Base-by-base conservation (phyloP, 2,797 vertebrate species). In the Chanos chanos region DNA sequence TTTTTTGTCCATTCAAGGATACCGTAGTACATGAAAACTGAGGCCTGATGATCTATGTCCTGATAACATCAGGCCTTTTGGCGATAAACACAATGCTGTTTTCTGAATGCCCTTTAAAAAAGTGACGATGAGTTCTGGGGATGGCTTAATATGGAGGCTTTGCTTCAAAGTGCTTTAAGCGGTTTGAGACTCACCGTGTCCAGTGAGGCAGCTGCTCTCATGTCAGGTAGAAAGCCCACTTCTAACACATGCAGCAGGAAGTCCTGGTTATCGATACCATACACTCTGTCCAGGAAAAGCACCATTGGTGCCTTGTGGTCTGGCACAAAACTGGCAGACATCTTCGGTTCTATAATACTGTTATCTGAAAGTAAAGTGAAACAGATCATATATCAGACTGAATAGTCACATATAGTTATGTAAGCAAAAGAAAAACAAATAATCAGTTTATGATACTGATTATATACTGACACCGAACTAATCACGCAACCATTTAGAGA, bases 291-390 rank as follows among this genome's bases (percentile, higher is more conserved):
- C 80, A 98, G 78, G 83, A 98, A 98, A 49, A 98, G 89, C 37
- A 98, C 95, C 92, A 94, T 97, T 50, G 95, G 93, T 0, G 94
- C 91, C 71, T 98, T 98, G 86, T 98, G 95, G 72, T 98, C 94
- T 0, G 95, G 95, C 21, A 94, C 93, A 22, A 98, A 98, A 78
- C 94, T 95, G 12, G 95, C 95, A 0, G 93, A 95, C 95, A 97
- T 95, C 77, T 94, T 95, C 16, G 95, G 94, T 74, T 97, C 93
- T n/a, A 97, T 87, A 34, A 90, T 85, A 44, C 86, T 92, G 65
- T 93, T 94, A 18, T 97, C 94, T 97, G 51, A 13, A 33, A 62
- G 53, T 0, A 27, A 65, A 6, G 57, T 7, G 37, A 10, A 44
- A 2, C n/a, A 30, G 24, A 47, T 3, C 33, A 27, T 1, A 9